Conservation (phyloP, 2,113 vertebrate species). For the Microtus montanus region DNA sequence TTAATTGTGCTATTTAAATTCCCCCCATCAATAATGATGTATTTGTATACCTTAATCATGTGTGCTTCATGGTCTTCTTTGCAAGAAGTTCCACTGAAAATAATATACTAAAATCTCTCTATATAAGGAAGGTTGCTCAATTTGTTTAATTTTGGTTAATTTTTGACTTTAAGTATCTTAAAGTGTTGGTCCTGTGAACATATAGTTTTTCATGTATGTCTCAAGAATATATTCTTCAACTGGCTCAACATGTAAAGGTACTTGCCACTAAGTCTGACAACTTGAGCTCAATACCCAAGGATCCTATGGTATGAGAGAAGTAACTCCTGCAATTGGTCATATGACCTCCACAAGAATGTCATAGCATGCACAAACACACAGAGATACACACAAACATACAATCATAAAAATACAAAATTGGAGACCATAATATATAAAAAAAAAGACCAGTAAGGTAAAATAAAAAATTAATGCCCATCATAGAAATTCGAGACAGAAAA, state of each 20-base stretch:
- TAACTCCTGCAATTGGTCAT: neutral
- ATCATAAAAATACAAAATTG: neutral
- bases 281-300: neutral
- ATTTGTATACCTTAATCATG: neutral
- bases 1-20: neutral
- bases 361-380: too few species aligned
- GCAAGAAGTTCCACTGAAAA: neutral
- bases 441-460: neutral
- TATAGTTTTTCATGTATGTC: neutral
- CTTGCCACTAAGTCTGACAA: neutral
- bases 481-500: neutral
- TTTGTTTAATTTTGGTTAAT: neutral
- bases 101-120: neutral
- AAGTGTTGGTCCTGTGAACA: neutral
- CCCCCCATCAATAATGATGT: neutral
- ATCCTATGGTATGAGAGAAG: neutral
- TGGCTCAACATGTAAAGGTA: neutral
- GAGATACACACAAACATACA: neutral
- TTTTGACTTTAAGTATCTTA: neutral
- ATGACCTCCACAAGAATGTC: neutral
- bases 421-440: neutral
- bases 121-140: neutral
- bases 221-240: neutral
- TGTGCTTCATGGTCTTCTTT: neutral
- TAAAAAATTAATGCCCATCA: neutral